A percentile compares a stretch with the other conserved stretches of the same genome.
Evolutionary conservation across 2,113 vertebrate species (phyloP).

Genomic region (Ivindomyrus marchei): DNA sequence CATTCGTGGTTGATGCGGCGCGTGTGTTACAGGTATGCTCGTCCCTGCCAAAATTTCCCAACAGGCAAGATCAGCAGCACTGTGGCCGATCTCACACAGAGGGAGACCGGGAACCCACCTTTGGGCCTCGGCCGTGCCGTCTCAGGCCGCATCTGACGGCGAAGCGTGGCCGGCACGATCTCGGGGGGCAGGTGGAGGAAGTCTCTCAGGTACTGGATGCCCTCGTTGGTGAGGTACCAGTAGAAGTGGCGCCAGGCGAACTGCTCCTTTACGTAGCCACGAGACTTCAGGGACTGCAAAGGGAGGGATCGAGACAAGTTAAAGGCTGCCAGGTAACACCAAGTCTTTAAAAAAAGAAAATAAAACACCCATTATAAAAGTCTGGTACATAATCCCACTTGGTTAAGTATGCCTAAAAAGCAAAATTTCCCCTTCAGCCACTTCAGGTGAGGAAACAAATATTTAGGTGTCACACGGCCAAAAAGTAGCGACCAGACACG

Average conservation of each 20-base stretch:
- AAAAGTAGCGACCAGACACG: neutral
- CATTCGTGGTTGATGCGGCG: no score
- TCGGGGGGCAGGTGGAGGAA: conserved; percentile 67
- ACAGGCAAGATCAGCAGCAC: neutral
- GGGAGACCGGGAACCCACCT: conserved; percentile 54
- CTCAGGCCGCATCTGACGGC: conserved; percentile 54
- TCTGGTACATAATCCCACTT: neutral
- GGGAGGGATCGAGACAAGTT: neutral
- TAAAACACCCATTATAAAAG: neutral
- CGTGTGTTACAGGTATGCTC: neutral
- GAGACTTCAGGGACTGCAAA: conserved; percentile 50
- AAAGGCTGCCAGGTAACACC: neutral
- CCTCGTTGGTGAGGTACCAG: conserved; percentile 72
- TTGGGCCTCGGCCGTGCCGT: conserved; percentile 92
- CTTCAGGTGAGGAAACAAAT: neutral
- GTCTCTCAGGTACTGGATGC: conserved; percentile 60
- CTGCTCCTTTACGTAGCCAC: conserved; percentile 63
- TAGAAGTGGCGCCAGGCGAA: conserved; percentile 73
- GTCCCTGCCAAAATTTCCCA: neutral
- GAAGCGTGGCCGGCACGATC: conserved; percentile 65
- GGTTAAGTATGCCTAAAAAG: neutral
- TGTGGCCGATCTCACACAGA: neutral
- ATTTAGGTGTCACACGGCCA: neutral
- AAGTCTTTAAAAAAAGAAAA: no score
- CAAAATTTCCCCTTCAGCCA: neutral